Evolutionary conservation across 2,113 vertebrate genomes (phyloP).

Genomic region (Seriola rivoliana): DNA sequence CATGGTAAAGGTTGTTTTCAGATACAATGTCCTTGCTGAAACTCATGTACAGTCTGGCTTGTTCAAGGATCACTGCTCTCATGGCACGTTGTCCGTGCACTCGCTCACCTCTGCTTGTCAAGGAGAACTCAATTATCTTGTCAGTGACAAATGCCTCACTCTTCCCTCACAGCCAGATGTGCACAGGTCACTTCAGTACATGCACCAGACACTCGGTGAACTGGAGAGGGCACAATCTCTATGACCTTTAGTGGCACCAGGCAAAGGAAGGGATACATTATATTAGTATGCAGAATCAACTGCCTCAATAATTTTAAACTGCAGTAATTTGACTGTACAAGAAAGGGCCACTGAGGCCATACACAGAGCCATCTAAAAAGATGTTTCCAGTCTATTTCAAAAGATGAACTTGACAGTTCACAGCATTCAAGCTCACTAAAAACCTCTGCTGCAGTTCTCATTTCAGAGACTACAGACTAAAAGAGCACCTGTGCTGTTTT

Average conservation of each 20-base stretch:
- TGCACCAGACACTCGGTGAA: neutral
- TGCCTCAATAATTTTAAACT: neutral
- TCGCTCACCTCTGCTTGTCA: slow-evolving; percentile 38
- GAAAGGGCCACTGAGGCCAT: no score
- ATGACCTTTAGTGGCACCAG: neutral
- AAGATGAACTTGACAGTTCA: neutral
- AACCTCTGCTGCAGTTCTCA: neutral
- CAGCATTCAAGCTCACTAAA: neutral
- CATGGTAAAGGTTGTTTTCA: neutral
- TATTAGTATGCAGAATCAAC: neutral
- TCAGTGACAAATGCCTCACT: slow-evolving; percentile 53
- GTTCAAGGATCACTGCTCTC: slow-evolving; percentile 9
- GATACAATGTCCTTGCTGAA: neutral
- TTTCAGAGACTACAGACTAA: neutral
- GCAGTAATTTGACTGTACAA: neutral
- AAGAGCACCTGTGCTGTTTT: neutral
- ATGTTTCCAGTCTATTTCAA: no score
- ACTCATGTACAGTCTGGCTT: neutral
- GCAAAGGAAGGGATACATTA: neutral
- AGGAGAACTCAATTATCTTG: slow-evolving; percentile 37
- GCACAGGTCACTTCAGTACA: neutral
- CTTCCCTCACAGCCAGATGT: slow-evolving; percentile 5
- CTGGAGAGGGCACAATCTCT: neutral
- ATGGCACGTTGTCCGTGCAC: neutral
- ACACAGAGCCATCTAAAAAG: no score